Percentiles rank a stretch among this genome's conserved stretches.
These are phyloP conservation scores for Vidua macroura DNA, from an alignment of 2,113 vertebrate species.

Conservation along the genomic window DNA sequence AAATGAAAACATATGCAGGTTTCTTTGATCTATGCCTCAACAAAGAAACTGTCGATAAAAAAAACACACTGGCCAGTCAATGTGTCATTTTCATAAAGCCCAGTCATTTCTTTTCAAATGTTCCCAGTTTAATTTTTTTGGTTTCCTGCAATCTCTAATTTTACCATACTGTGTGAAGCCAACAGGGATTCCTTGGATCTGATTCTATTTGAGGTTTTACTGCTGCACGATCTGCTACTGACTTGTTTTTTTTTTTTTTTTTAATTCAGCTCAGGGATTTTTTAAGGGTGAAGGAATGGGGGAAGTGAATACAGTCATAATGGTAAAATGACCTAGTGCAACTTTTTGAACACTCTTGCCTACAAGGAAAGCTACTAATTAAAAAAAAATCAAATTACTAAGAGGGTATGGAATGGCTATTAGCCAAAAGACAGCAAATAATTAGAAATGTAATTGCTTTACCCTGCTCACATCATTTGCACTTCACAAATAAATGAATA, in stretches of 20 bases:
- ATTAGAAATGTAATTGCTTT: constrained; percentile 56
- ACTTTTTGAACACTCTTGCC: constrained; percentile 16
- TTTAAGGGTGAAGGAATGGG: constrained; percentile 11
- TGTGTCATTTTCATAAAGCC: constrained; percentile 79
- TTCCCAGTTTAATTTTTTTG: constrained; percentile 76
- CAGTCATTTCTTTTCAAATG: constrained; percentile 73
- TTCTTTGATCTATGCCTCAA: constrained; percentile 81
- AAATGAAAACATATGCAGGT: constrained; percentile 82
- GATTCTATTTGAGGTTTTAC: constrained; percentile 79
- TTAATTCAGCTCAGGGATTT: not conserved
- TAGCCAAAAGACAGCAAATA: constrained; percentile 48
- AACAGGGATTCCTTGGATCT: constrained; percentile 73
- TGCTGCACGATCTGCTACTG: constrained; percentile 73
- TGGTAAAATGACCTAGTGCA: constrained; percentile 41
- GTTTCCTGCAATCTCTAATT: constrained; percentile 80
- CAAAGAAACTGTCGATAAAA: constrained; percentile 81
- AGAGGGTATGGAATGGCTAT: constrained; percentile 19
- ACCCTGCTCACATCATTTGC: constrained; percentile 5
- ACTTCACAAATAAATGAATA: constrained; percentile 50
- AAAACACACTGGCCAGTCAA: constrained; percentile 71
- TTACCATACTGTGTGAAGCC: constrained; percentile 81
- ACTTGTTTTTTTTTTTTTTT: not conserved
- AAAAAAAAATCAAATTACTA: constrained; percentile 57
- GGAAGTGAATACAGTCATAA: constrained; percentile 18
- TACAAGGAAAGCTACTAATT: constrained; percentile 54